These are phyloP conservation scores for Allobates femoralis DNA, from an alignment of 2,797 vertebrate genomes.

Conservation along the genomic window DNA sequence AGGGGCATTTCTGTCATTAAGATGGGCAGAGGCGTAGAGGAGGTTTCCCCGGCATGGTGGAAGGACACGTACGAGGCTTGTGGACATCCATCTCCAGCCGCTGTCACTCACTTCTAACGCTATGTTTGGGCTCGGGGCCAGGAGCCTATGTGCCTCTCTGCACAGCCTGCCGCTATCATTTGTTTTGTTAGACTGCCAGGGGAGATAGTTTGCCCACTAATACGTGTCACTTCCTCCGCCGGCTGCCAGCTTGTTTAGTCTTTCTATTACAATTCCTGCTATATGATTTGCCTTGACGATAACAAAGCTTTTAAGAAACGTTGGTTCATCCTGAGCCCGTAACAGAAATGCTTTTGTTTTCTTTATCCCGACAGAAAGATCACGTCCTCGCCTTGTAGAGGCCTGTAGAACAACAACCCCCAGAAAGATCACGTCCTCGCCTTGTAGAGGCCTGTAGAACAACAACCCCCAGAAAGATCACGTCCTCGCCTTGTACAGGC, in stretches of 20 bases:
- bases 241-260: conserved; percentile 77
- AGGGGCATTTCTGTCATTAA: conserved; percentile 52
- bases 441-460: too few species aligned
- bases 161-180: conserved; percentile 44
- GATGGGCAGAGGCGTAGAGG: conserved; percentile 65
- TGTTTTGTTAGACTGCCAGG: conserved; percentile 42
- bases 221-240: conserved; percentile 73
- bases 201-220: conserved; percentile 57
- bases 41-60: conserved; percentile 17
- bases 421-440: too few species aligned
- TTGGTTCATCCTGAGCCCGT: conserved; percentile 66
- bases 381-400: neutral
- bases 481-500: too few species aligned
- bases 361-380: neutral
- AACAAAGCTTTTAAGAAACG: conserved; percentile 70
- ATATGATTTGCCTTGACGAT: conserved; percentile 73
- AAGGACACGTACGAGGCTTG: conserved; percentile 62
- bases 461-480: too few species aligned
- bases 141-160: conserved; percentile 63
- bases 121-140: conserved; percentile 64
- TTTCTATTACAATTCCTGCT: conserved; percentile 74
- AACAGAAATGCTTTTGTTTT: conserved; percentile 66
- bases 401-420: neutral
- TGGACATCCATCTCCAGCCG: conserved; percentile 47
- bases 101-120: conserved; percentile 34